A percentile compares a stretch with the other conserved stretches of the same genome.
Evolutionary conservation across 2,797 vertebrate species (phyloP).

Genomic region (Semaprochilodus insignis): DNA sequence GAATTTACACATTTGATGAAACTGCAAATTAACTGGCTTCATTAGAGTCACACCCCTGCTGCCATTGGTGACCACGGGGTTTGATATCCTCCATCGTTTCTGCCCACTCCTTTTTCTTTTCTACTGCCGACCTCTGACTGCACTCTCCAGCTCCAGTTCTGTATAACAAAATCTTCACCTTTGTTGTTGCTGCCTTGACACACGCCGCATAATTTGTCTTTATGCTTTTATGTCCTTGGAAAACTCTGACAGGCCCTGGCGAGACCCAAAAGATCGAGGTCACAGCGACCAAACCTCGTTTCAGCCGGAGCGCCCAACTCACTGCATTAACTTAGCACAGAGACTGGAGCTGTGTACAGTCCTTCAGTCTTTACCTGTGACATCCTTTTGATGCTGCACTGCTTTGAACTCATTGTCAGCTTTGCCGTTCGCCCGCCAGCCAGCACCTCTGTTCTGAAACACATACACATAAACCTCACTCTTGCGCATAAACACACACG

Average conservation of each 20-base stretch:
- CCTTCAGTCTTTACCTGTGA: slow-evolving; percentile 74
- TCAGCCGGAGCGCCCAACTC: slow-evolving; percentile 5
- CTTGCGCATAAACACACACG: slow-evolving; percentile 16
- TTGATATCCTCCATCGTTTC: neutral
- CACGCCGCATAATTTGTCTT: slow-evolving; percentile 62
- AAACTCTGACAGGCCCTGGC: slow-evolving; percentile 57
- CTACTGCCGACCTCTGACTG: slow-evolving; percentile 51
- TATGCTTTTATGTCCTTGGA: slow-evolving; percentile 59
- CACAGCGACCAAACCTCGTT: slow-evolving; percentile 60
- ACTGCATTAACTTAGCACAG: slow-evolving; percentile 59
- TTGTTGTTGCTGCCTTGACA: slow-evolving; percentile 66
- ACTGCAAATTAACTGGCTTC: neutral
- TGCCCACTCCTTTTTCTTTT: slow-evolving; percentile 35
- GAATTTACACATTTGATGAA: neutral
- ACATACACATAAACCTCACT: slow-evolving; percentile 11
- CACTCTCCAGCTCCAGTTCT: slow-evolving; percentile 2
- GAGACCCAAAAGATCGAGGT: slow-evolving; percentile 74
- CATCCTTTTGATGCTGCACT: slow-evolving; percentile 71
- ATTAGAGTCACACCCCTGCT: neutral
- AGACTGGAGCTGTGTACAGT: slow-evolving; percentile 71
- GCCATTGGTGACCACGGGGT: neutral
- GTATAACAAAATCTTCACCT: slow-evolving; percentile 70
- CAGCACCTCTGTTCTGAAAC: slow-evolving; percentile 32
- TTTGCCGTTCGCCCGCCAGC: slow-evolving; percentile 59
- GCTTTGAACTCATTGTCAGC: slow-evolving; percentile 74